A percentile compares a stretch with the other conserved stretches of the same genome.
These are phyloP conservation scores for Chorisops tibialis DNA, from an alignment of 2,888 invertebrate genomes.

Conservation along the genomic window DNA sequence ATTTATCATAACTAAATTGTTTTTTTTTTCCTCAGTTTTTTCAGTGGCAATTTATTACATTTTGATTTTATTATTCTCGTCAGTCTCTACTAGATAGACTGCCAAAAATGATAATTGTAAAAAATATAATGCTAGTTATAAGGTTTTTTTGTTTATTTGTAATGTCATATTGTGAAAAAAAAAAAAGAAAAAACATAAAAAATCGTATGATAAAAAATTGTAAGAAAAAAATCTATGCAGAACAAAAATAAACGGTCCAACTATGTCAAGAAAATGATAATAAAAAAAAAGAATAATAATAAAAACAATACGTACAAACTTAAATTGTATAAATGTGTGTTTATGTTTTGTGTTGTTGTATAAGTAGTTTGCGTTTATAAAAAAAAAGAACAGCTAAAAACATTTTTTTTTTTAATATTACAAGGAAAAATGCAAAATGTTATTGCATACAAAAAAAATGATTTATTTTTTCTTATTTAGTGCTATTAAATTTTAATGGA, in stretches of 20 bases:
- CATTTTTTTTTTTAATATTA: conserved; percentile 10
- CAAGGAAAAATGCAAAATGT: background rate
- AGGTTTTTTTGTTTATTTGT: too few species aligned
- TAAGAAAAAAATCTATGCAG: conserved; percentile 2
- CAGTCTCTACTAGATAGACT: too few species aligned
- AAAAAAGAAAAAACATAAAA: too few species aligned
- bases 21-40: too few species aligned
- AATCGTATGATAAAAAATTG: too few species aligned
- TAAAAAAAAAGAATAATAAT: background rate
- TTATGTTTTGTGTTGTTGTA: background rate
- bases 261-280: too few species aligned
- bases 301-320: conserved; percentile 4
- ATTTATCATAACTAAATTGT: too few species aligned
- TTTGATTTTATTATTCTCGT: too few species aligned
- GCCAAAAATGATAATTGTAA: too few species aligned
- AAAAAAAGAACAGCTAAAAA: background rate
- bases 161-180: too few species aligned
- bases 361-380: conserved; percentile 1
- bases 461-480: conserved; percentile 11
- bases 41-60: too few species aligned
- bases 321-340: conserved; percentile 10
- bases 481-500: conserved; percentile 16
- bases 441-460: background rate
- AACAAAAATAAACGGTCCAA: conserved; percentile 1
- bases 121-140: too few species aligned